Evolutionary conservation across 2,888 invertebrate species (phyloP).

Genomic region (Orchestes rusci): DNA sequence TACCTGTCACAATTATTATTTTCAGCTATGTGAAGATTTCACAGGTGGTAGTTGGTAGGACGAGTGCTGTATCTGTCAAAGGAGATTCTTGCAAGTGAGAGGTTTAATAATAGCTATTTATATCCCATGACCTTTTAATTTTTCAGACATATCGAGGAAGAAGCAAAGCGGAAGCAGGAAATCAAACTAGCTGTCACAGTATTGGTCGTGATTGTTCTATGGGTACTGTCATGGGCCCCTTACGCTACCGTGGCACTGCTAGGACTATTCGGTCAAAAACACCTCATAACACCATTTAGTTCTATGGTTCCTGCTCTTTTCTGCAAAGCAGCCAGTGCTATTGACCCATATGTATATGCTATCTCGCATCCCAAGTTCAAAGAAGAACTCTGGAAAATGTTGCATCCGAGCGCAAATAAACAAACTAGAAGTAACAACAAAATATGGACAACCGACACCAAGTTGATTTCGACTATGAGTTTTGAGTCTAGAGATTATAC

Average conservation of each 20-base stretch:
- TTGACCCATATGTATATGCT: conserved; percentile 75
- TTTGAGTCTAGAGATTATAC: background rate
- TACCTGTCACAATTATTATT: conserved; percentile 63
- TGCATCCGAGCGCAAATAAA: conserved; percentile 9
- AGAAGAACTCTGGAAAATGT: conserved; percentile 44
- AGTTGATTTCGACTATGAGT: background rate
- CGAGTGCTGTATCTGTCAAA: conserved; percentile 2
- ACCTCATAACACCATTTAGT: conserved; percentile 58
- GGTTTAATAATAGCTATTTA: too few species aligned
- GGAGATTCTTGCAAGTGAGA: conserved; percentile 13
- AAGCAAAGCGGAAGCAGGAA: conserved; percentile 64
- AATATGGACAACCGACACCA: conserved; percentile 10
- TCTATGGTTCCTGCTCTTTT: conserved; percentile 75
- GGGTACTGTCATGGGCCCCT: conserved; percentile 78
- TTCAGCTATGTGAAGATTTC: conserved; percentile 69
- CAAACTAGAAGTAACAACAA: conserved; percentile 1
- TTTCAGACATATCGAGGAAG: conserved; percentile 52
- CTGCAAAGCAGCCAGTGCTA: conserved; percentile 73
- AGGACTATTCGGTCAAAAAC: conserved; percentile 59
- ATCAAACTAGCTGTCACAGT: conserved; percentile 62
- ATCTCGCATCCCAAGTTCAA: conserved; percentile 73
- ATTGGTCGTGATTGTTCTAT: conserved; percentile 61
- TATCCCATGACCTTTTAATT: background rate
- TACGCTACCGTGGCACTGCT: conserved; percentile 69
- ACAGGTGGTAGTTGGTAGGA: conserved; percentile 48